Percentiles rank a stretch among this genome's conserved stretches.
Conservation (phyloP, 2,797 vertebrate species). For the Fringilla coelebs region DNA sequence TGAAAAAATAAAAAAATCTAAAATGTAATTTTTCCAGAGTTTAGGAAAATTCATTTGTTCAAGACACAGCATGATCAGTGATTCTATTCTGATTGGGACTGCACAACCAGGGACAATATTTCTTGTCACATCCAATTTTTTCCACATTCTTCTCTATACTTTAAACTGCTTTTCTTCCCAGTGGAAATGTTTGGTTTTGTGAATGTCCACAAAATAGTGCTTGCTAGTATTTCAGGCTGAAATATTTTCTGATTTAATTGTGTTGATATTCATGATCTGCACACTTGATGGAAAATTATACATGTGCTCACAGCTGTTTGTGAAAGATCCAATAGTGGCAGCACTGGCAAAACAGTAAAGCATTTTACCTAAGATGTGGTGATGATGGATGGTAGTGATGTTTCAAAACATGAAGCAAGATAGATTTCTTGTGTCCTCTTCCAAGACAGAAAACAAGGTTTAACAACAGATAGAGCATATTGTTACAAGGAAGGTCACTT, state of each 20-base stretch:
- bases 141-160: background rate
- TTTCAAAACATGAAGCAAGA: background rate
- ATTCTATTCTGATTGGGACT: background rate
- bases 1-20: background rate
- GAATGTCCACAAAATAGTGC: background rate
- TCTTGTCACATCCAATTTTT: background rate
- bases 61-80: background rate
- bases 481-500: background rate
- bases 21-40: background rate
- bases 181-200: background rate
- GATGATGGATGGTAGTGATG: background rate
- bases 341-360: background rate
- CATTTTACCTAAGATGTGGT: background rate
- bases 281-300: background rate
- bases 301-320: background rate
- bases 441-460: background rate
- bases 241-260: background rate
- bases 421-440: background rate
- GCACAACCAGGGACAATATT: background rate
- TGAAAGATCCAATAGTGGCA: background rate
- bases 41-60: background rate
- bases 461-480: background rate
- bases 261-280: background rate
- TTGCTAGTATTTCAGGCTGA: background rate
- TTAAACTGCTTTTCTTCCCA: background rate